Evolutionary conservation across 2,113 vertebrate species (phyloP), one percentile per base, ranked within the genome.

Genomic region (Mixornis gularis): DNA sequence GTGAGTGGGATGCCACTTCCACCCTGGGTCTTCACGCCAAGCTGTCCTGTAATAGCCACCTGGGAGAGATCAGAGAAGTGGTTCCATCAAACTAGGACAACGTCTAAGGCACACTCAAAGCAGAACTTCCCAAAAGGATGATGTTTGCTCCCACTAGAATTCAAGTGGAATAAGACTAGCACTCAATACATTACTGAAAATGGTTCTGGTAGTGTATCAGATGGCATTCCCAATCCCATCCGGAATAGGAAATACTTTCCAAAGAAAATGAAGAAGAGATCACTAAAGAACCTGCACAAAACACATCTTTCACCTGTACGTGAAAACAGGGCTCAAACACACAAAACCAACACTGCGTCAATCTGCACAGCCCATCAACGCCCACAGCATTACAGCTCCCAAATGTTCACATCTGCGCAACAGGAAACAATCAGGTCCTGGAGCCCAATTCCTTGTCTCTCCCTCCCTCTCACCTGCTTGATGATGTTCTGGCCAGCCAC

Each of bases 11-110:
- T 99, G 81, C 98, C 97, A 17, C 95, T 96, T 55, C 98, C 96
- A 13, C 98, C 93, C 80, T 98, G 96, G 30, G 98, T 94, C 96
- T 99, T 99, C 97, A 99, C 85, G 7, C 99, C 99, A 7, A 99
- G 97, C 25, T 99, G 99, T 59, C 99, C 98, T 4, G 99, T 98
- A 79, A 99, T 98, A 8, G 99, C 99, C 96, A 99, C 98, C 99
- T 99, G 90, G 17, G 88, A 80, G 65, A 46, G 60, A 79, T 8
- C 73, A 88, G 27, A 64, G 46, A 13, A 55, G 36, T 0, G 10
- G 8, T 40, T 63, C 13, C 3, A 7, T 49, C 70, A 66, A 41
- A 58, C 11, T 34, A 41, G 41, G 48, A 30, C 13, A n/a, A 51
- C 9, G 76, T 17, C 34, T 26, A 14, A 83, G 40, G 34, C 13